These are phyloP conservation scores for Sceliomorpha sp. DNA, from an alignment of 2,888 invertebrate genomes.

Conservation along the genomic window DNA sequence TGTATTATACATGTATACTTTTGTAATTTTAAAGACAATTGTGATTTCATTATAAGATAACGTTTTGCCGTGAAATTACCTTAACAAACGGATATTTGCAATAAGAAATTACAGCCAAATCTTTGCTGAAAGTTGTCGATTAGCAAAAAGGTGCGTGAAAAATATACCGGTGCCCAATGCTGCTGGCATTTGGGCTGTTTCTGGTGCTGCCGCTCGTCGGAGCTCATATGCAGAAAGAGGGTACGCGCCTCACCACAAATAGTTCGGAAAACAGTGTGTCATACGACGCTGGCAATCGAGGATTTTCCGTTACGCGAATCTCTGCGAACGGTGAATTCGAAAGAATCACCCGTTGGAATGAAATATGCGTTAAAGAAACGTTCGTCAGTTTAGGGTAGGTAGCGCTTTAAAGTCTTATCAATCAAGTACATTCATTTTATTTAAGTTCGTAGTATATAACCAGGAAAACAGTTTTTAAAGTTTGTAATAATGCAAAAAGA, in stretches of 20 bases:
- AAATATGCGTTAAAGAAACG: conserved; percentile 73
- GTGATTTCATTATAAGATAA: too few species aligned
- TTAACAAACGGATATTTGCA: too few species aligned
- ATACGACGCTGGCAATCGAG: conserved; percentile 11
- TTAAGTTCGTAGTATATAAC: too few species aligned
- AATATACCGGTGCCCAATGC: conserved; percentile 35
- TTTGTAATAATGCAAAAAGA: too few species aligned
- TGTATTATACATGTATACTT: too few species aligned
- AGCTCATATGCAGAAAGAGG: conserved; percentile 44
- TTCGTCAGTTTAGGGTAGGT: conserved; percentile 73
- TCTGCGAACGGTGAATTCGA: conserved; percentile 20
- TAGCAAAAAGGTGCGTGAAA: conserved; percentile 19
- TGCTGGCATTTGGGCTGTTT: conserved; percentile 43
- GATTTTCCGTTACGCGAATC: conserved; percentile 27
- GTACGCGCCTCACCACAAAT: conserved; percentile 40
- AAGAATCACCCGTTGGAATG: conserved; percentile 65
- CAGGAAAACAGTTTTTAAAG: too few species aligned
- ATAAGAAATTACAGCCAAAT: conserved; percentile 18
- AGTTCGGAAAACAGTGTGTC: conserved; percentile 27
- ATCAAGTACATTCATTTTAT: too few species aligned
- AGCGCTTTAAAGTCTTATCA: too few species aligned
- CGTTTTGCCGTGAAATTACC: too few species aligned
- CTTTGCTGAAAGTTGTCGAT: background rate
- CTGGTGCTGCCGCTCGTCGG: conserved; percentile 41
- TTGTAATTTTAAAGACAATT: too few species aligned